Evolutionary conservation across 2,797 vertebrate genomes (phyloP).

Genomic region (Limosa lapponica): DNA sequence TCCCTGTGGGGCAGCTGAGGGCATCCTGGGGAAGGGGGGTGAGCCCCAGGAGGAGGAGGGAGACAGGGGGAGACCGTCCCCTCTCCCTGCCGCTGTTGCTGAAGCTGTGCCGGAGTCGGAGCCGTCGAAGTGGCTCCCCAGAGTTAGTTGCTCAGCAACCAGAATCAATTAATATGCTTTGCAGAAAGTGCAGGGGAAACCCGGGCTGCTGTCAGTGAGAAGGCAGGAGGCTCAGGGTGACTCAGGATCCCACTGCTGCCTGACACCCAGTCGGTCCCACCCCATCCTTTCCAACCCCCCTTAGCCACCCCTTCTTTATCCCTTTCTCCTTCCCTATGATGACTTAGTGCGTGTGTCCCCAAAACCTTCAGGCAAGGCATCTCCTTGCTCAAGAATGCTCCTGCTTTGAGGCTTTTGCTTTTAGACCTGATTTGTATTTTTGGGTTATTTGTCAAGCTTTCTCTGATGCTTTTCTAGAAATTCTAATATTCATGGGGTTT

Average conservation of each 20-base stretch:
- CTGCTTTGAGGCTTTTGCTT: background rate
- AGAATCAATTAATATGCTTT: slow-evolving; percentile 86
- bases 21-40: background rate
- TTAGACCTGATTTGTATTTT: background rate
- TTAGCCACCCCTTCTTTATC: background rate
- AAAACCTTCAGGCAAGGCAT: background rate
- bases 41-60: background rate
- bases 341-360: background rate
- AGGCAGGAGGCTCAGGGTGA: slow-evolving; percentile 52
- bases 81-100: slow-evolving; percentile 74
- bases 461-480: background rate
- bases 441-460: background rate
- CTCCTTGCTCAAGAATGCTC: background rate
- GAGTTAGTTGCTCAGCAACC: slow-evolving; percentile 90
- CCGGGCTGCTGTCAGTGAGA: slow-evolving; percentile 65
- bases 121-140: slow-evolving; percentile 80
- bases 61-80: background rate
- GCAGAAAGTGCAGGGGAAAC: slow-evolving; percentile 81
- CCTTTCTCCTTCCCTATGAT: background rate
- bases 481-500: background rate
- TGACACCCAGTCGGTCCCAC: background rate
- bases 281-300: background rate
- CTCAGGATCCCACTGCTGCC: slow-evolving; percentile 25
- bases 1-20: background rate
- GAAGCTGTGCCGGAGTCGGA: slow-evolving; percentile 71